Evolutionary conservation across 2,113 vertebrate genomes (phyloP), one percentile per base, ranked within the genome.

Genomic region (Smithornis capensis): DNA sequence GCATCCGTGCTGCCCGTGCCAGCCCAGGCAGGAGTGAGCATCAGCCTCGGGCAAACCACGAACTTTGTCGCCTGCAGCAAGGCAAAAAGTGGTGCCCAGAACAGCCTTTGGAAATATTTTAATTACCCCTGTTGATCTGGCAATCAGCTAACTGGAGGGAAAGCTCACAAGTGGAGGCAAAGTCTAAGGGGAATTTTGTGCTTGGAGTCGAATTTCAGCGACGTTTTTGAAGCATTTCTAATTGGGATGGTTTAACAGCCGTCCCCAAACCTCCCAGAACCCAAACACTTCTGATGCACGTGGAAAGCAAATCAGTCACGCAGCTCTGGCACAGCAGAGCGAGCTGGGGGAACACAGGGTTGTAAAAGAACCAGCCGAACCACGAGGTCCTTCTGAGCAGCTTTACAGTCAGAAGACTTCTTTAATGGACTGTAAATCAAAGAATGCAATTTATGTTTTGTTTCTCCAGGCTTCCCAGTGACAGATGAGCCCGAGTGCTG

Each of bases 101-200:
- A 77, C 59, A 93, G 87, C 71, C 85, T 83, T 89, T 93, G 88
- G 93, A 95, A 94, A 74, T 55, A 52, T 83, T 95, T 91, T 90
- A 88, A 94, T 96, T 94, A 83, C 27, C 22, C 33, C 14, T 31
- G 79, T 57, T 92, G 62, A 94, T 88, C 85, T 88, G 84, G 87
- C 93, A 88, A 40, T 76, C 64, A 45, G 15, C 17, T 12, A 55
- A 80, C 57, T 65, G 68, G 49, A 90, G 75, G 75, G 65, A 77
- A 92, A 86, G 64, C 91, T 93, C 70, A 50, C 87, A 88, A 86
- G 90, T 83, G 75, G 82, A 96, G 93, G 64, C 90, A 89, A 90
- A 78, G 35, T 81, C 80, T 68, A 17, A 75, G 85, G 90, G 88
- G 76, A 95, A 88, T 96, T 94, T 93, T 88, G 23, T 63, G 38